These are phyloP conservation scores for Gonioctena quinquepunctata DNA, from an alignment of 1,140 invertebrate species.

Conservation along the genomic window DNA sequence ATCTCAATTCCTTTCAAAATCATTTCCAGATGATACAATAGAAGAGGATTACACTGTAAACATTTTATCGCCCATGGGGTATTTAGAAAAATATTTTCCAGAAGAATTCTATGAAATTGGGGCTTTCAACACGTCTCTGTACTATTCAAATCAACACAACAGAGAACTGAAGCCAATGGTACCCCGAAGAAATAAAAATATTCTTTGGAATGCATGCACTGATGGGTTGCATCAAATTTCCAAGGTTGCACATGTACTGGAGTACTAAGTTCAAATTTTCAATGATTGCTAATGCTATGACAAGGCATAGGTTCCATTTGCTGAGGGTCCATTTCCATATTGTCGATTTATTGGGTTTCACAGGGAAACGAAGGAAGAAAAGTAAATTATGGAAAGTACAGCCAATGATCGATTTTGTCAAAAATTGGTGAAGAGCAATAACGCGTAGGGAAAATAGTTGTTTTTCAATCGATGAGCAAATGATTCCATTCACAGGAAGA, in stretches of 20 bases:
- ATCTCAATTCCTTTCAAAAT: not conserved
- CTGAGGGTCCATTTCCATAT: not conserved
- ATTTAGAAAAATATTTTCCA: not conserved
- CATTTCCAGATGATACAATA: not conserved
- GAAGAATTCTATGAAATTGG: not conserved
- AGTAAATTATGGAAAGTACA: constrained; percentile 9
- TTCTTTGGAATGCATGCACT: constrained; percentile 18
- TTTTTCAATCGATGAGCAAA: constrained; percentile 36
- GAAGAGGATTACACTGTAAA: not conserved
- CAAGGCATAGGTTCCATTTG: not conserved
- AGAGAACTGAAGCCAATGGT: not conserved
- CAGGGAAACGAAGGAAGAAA: not conserved
- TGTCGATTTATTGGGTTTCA: not conserved
- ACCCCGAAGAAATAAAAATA: not conserved
- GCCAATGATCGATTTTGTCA: not conserved
- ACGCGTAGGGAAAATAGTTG: not conserved
- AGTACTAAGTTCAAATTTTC: constrained; percentile 2
- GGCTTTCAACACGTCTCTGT: not conserved
- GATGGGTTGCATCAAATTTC: constrained; percentile 15
- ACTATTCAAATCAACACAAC: not conserved
- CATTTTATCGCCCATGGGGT: not conserved
- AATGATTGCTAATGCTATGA: constrained; percentile 4
- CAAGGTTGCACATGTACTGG: constrained; percentile 9
- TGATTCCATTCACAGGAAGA: constrained; percentile 31
- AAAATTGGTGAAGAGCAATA: not conserved